Conservation (phyloP, 2,888 invertebrate species). For the Smittia sp. region DNA sequence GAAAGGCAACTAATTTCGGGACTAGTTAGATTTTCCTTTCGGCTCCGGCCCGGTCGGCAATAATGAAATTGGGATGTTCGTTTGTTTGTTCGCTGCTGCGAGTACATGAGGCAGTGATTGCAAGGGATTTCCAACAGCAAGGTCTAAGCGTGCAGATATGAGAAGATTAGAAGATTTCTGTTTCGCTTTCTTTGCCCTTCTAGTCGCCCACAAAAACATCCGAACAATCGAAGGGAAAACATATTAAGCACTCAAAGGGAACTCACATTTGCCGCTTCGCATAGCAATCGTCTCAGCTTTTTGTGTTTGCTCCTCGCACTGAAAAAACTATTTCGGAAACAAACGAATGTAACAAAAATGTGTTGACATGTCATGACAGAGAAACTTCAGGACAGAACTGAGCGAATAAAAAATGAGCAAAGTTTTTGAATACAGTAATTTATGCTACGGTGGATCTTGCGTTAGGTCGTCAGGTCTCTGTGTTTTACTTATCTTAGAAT, state of each 20-base stretch:
- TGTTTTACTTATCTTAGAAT: too few species aligned
- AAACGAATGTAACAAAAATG: constrained; percentile 31
- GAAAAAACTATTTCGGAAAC: not conserved
- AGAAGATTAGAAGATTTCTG: constrained; percentile 5
- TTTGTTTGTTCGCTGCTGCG: not conserved
- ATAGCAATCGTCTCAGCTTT: constrained; percentile 18
- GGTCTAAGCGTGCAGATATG: constrained; percentile 12
- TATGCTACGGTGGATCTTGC: too few species aligned
- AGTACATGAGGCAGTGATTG: not conserved
- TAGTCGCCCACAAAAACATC: constrained; percentile 13
- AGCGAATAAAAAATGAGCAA: constrained; percentile 6
- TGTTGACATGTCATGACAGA: constrained; percentile 9
- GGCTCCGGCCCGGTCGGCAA: not conserved
- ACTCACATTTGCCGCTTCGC: constrained; percentile 36
- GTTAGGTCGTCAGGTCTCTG: too few species aligned
- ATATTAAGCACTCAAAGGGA: constrained; percentile 39
- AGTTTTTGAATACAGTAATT: too few species aligned
- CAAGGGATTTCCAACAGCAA: not conserved
- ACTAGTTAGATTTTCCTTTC: not conserved
- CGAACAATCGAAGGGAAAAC: constrained; percentile 25
- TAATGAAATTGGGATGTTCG: constrained; percentile 7
- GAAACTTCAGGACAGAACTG: not conserved
- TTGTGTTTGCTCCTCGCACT: not conserved
- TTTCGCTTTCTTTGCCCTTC: constrained; percentile 19
- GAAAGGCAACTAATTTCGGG: constrained; percentile 1